Evolutionary conservation across 2,113 vertebrate species (phyloP).

Genomic region (Gallinago jamesoni): DNA sequence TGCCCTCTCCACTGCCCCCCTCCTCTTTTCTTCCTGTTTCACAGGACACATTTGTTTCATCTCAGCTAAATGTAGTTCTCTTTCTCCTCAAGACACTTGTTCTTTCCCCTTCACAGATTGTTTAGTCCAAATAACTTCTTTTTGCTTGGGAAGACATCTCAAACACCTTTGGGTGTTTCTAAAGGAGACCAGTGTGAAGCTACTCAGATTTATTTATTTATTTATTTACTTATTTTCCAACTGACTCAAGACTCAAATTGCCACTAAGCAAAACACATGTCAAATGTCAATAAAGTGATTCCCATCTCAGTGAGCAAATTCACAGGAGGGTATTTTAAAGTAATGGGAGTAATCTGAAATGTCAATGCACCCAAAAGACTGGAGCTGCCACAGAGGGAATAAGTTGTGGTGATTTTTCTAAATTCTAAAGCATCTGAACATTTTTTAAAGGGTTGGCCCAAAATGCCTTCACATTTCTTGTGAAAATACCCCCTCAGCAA

Average conservation of each 20-base stretch:
- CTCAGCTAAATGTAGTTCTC: slow-evolving; percentile 9
- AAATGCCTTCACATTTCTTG: background rate
- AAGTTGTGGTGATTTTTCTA: background rate
- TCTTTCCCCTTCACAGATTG: background rate
- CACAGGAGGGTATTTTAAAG: background rate
- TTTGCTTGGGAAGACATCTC: background rate
- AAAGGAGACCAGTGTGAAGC: background rate
- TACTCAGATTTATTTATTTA: background rate
- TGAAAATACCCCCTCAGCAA: background rate
- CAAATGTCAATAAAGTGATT: background rate
- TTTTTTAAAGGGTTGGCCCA: background rate
- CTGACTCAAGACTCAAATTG: background rate
- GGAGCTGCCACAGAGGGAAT: background rate
- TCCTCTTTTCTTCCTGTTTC: slow-evolving; percentile 47
- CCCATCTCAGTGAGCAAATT: background rate
- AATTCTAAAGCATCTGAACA: background rate
- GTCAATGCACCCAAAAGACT: background rate
- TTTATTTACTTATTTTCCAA: background rate
- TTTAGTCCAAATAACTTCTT: background rate
- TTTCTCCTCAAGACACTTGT: slow-evolving; percentile 25
- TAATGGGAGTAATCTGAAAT: background rate
- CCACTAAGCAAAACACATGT: background rate
- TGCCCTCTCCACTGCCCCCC: slow-evolving; percentile 40
- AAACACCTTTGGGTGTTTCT: background rate
- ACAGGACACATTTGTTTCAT: slow-evolving; percentile 47